These are phyloP conservation scores for Anisognathus igniventris DNA, from an alignment of 2,797 vertebrate species.

Conservation along the genomic window DNA sequence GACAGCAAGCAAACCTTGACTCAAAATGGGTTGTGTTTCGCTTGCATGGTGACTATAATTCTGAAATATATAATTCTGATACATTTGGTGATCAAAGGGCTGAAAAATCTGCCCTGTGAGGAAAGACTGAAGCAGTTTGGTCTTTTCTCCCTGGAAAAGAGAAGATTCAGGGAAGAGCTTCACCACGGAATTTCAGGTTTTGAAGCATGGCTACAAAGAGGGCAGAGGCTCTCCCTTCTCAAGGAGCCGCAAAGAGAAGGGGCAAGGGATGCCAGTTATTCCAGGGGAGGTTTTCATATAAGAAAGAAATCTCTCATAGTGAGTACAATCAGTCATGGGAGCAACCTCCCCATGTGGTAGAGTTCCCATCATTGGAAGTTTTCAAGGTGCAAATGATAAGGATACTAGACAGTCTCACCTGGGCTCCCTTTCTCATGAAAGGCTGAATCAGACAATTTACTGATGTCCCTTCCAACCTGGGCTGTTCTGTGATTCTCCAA, in stretches of 20 bases:
- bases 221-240: not conserved
- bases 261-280: not conserved
- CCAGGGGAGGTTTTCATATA: rapidly evolving
- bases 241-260: not conserved
- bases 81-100: not conserved
- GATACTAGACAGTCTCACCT: not conserved
- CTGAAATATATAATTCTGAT: not conserved
- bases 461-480: not conserved
- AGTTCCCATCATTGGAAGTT: not conserved
- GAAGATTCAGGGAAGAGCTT: not conserved
- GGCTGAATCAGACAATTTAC: not conserved
- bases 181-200: not conserved
- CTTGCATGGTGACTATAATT: not conserved
- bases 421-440: not conserved
- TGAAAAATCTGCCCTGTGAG: not conserved
- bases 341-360: rapidly evolving
- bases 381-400: not conserved
- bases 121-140: not conserved
- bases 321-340: not conserved
- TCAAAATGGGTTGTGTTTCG: not conserved
- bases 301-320: not conserved
- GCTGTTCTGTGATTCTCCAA: not conserved
- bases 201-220: not conserved
- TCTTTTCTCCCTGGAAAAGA: not conserved
- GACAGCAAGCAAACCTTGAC: not conserved